phyloP scores from a whole-genome alignment of 2,113 vertebrate genomes.

The Caranx ignobilis region DNA sequence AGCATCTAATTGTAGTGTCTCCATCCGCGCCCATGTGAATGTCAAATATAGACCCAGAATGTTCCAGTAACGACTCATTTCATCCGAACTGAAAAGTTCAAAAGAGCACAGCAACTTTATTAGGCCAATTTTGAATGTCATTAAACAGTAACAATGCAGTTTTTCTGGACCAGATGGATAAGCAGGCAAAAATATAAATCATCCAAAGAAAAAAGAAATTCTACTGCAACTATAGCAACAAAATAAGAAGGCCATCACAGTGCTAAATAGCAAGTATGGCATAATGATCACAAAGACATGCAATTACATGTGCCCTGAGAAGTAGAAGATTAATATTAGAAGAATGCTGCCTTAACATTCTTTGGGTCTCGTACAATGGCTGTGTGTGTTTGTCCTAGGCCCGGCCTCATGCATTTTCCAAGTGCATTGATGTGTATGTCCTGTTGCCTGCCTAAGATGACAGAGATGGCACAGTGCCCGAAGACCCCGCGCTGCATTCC shows the following conservation, averaged over 20 bases:
- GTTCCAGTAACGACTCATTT: not conserved
- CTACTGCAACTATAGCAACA: not conserved
- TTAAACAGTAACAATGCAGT: not conserved
- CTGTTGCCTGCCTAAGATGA: conserved; percentile 71
- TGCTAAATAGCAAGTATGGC: not conserved
- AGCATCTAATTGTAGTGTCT: not conserved
- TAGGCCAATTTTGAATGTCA: conserved; percentile 9
- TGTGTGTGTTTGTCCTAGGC: conserved; percentile 47
- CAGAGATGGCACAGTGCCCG: conserved; percentile 69
- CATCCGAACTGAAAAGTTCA: not conserved
- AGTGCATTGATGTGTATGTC: conserved; percentile 64
- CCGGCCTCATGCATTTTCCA: conserved; percentile 50
- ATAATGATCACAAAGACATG: not conserved
- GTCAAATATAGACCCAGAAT: not conserved
- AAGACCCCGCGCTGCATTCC: conserved; percentile 69
- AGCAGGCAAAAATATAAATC: not conserved
- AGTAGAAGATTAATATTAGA: conserved; percentile 5
- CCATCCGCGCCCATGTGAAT: not conserved
- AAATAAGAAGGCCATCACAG: not conserved
- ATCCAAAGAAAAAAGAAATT: not conserved
- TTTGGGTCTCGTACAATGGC: conserved; percentile 47
- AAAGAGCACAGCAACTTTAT: not conserved
- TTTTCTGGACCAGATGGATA: not conserved
- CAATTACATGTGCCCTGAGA: conserved; percentile 16
- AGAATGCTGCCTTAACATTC: conserved; percentile 44